These are phyloP conservation scores for Gobio occitaniae DNA, from an alignment of 2,797 vertebrate genomes.

Conservation along the genomic window DNA sequence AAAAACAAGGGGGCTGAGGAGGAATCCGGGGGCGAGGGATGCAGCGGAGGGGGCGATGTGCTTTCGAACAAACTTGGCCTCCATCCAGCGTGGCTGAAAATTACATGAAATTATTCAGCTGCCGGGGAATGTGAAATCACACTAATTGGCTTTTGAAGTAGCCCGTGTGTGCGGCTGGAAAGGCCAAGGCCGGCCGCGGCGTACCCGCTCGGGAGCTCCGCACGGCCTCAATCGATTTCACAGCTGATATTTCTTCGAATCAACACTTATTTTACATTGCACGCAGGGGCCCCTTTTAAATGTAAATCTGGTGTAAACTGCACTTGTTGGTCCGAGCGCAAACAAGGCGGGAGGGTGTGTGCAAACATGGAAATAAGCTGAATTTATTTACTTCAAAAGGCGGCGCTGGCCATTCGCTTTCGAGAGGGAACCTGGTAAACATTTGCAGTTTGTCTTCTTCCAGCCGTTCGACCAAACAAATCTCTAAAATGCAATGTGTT, in stretches of 20 bases:
- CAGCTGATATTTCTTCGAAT: conserved; percentile 70
- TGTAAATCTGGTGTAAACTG: conserved; percentile 68
- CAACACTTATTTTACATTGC: conserved; percentile 67
- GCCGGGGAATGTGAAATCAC: conserved; percentile 88
- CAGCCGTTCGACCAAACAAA: conserved; percentile 47
- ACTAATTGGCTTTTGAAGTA: conserved; percentile 88
- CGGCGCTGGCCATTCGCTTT: conserved; percentile 4
- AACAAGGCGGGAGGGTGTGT: conserved; percentile 58
- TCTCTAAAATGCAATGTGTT: conserved; percentile 44
- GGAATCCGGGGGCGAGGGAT: conserved; percentile 29
- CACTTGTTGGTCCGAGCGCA: conserved; percentile 60
- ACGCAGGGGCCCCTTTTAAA: conserved; percentile 63
- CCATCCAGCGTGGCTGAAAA: conserved; percentile 85
- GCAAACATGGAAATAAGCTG: conserved; percentile 57
- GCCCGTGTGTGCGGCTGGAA: conserved; percentile 68
- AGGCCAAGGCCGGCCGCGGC: conserved; percentile 57
- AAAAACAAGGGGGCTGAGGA: conserved; percentile 29
- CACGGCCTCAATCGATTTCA: conserved; percentile 68
- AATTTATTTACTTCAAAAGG: conserved; percentile 64
- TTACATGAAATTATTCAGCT: conserved; percentile 89
- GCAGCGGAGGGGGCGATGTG: conserved; percentile 63
- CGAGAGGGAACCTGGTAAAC: conserved; percentile 48
- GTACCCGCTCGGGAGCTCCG: conserved; percentile 50
- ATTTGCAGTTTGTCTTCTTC: conserved; percentile 53
- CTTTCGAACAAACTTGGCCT: conserved; percentile 86